A percentile compares a stretch with the other conserved stretches of the same genome.
phyloP scores from a whole-genome alignment of 2,888 invertebrate species.

The Eumerus sabulonum region DNA sequence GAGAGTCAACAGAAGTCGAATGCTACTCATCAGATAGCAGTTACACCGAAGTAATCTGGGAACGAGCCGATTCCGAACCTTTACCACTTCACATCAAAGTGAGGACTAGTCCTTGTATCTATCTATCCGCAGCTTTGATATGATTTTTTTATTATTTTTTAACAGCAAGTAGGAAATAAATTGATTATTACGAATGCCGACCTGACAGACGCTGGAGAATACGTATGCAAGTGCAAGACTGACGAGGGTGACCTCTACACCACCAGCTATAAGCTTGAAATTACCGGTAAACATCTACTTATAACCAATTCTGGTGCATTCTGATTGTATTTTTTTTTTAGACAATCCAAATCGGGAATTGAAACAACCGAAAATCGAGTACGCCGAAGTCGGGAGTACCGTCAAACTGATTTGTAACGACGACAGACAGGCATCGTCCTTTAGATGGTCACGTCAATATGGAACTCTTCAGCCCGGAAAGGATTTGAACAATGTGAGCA shows the following conservation, averaged over 20 bases:
- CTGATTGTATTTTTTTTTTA: background rate
- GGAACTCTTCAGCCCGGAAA: slow-evolving; percentile 76
- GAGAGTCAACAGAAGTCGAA: slow-evolving; percentile 78
- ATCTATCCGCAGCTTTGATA: background rate
- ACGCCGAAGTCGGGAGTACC: slow-evolving; percentile 80
- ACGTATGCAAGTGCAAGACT: slow-evolving; percentile 87
- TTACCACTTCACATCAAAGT: slow-evolving; percentile 76
- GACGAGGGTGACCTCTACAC: slow-evolving; percentile 80
- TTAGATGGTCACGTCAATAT: slow-evolving; percentile 77
- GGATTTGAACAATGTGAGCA: slow-evolving; percentile 74
- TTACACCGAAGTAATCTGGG: slow-evolving; percentile 77
- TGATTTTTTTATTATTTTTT: background rate
- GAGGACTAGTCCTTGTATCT: slow-evolving; percentile 48
- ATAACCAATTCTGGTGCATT: background rate
- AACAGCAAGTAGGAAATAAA: slow-evolving; percentile 78
- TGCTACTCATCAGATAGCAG: slow-evolving; percentile 76
- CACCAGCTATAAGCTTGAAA: slow-evolving; percentile 80
- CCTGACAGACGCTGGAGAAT: slow-evolving; percentile 90
- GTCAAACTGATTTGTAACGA: slow-evolving; percentile 85
- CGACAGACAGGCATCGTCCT: slow-evolving; percentile 70
- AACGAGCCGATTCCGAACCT: slow-evolving; percentile 75
- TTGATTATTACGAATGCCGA: slow-evolving; percentile 87
- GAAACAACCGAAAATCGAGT: slow-evolving; percentile 76
- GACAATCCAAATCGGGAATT: slow-evolving; percentile 72
- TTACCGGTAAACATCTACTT: slow-evolving; percentile 71